Conservation (phyloP, 2,888 invertebrate genomes). For the Arctia plantaginis region DNA sequence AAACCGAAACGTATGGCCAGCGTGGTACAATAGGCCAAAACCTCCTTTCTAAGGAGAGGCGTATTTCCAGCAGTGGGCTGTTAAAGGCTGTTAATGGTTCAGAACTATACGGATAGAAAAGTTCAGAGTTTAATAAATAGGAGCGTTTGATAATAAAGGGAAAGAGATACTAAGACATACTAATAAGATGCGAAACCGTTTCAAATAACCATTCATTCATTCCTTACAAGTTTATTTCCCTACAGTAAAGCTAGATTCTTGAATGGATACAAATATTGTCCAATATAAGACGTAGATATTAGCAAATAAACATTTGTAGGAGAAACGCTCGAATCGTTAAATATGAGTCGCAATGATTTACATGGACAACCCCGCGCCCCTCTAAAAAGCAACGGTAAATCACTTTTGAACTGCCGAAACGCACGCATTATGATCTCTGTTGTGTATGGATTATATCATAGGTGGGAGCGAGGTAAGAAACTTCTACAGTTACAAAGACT, state of each 20-base stretch:
- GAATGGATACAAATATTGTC: conserved; percentile 1
- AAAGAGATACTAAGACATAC: no score
- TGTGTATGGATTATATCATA: conserved; percentile 42
- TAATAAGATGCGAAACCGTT: no score
- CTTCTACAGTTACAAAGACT: background rate
- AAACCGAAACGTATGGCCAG: no score
- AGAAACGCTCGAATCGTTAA: conserved; percentile 50
- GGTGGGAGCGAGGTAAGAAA: conserved; percentile 17
- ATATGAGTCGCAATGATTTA: conserved; percentile 79
- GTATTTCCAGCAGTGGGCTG: no score
- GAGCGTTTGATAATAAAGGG: no score
- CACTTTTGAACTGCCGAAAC: conserved; percentile 78
- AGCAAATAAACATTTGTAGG: conserved; percentile 50
- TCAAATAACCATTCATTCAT: background rate
- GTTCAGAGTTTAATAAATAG: no score
- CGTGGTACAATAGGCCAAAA: no score
- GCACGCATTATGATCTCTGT: conserved; percentile 80
- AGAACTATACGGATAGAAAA: no score
- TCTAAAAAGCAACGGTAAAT: conserved; percentile 66
- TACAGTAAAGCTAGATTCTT: background rate
- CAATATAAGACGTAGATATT: conserved; percentile 8
- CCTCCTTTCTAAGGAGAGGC: no score
- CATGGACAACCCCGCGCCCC: conserved; percentile 54
- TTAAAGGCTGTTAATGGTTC: no score
- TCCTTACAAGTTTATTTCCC: background rate